Base-by-base conservation (phyloP, 2,888 invertebrate genomes). In the Xestia rhomboidea region DNA sequence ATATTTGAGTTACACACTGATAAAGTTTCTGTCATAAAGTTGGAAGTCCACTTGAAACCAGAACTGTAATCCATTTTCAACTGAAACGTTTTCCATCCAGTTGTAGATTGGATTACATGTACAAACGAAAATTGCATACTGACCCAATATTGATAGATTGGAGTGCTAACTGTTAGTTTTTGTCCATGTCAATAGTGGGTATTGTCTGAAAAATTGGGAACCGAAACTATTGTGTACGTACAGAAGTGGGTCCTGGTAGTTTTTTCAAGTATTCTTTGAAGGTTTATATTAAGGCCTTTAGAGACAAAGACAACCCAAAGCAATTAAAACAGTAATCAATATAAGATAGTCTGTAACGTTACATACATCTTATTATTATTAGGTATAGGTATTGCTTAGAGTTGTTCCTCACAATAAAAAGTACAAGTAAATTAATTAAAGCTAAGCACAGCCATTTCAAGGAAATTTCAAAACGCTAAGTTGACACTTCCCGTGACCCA, bases 111-210 rank as follows among this genome's bases (percentile, higher is more conserved):
- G 74, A 64, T 77, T 68, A 67, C 57, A 18, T n/a, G 77, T 60
- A 54, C 63, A 54, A 34, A 64, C 54, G 73, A 38, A 81, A 75
- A 84, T 77, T 75, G 74, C 68, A 73, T 77, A 68, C 68, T 80
- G 83, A 71, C 57, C 46, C 46, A 46, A 70, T 68, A 81, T 73
- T 81, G 79, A 83, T 83, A 57, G 75, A 83, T 83, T 75, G 74
- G 30, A 67, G 18, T 46, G 62, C 46, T 21, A 13, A 34, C 57
- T 24, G 34, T 13, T 30, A 1, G 13, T 44, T 71, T 69, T 41
- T 41, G 34, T 21, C 34, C 5, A 18, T 38, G 21, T 0, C 18
- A 73, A 73, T 34, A 73, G 41, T 27, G 49, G 57, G n/a, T 18
- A 15, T 27, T 51, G 49, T 71, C 51, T 64, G 49, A 51, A 81